These are phyloP conservation scores for Pandemis heparana DNA, from an alignment of 2,888 invertebrate genomes.

Conservation along the genomic window DNA sequence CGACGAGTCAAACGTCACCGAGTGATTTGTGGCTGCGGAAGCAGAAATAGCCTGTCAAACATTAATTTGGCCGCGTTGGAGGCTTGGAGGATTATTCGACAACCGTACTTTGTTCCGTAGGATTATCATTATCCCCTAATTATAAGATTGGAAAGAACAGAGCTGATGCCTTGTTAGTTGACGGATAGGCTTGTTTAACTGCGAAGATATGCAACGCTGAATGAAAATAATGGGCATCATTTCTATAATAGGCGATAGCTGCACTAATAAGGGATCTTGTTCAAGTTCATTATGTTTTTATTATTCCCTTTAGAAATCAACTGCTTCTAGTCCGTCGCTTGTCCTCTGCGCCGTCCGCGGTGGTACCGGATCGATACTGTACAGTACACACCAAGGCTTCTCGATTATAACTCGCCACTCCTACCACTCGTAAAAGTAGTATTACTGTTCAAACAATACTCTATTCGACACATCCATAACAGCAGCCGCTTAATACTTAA, in stretches of 20 bases:
- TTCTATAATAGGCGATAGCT: not conserved
- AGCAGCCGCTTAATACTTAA: not conserved
- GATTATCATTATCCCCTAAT: not conserved
- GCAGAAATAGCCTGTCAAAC: slow-evolving; percentile 22
- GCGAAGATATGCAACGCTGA: not conserved
- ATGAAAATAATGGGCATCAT: not conserved
- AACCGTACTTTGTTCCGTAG: not conserved
- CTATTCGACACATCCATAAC: not conserved
- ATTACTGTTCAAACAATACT: not conserved
- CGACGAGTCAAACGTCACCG: slow-evolving; percentile 30
- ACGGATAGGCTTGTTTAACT: not conserved
- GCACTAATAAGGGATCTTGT: not conserved
- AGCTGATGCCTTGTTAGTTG: no score
- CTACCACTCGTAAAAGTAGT: slow-evolving; percentile 1
- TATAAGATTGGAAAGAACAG: no score
- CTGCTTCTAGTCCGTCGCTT: slow-evolving; percentile 2
- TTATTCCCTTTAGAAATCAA: slow-evolving; percentile 10
- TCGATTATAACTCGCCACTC: slow-evolving; percentile 5
- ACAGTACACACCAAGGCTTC: slow-evolving; percentile 1
- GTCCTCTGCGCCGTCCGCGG: not conserved
- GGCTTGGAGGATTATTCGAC: not conserved
- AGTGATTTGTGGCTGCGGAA: slow-evolving; percentile 30
- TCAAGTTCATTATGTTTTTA: not conserved
- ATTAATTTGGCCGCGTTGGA: slow-evolving; percentile 10
- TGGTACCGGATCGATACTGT: slow-evolving; percentile 1